Base-by-base conservation (phyloP, 2,797 vertebrate genomes). In the Enoplosus armatus region DNA sequence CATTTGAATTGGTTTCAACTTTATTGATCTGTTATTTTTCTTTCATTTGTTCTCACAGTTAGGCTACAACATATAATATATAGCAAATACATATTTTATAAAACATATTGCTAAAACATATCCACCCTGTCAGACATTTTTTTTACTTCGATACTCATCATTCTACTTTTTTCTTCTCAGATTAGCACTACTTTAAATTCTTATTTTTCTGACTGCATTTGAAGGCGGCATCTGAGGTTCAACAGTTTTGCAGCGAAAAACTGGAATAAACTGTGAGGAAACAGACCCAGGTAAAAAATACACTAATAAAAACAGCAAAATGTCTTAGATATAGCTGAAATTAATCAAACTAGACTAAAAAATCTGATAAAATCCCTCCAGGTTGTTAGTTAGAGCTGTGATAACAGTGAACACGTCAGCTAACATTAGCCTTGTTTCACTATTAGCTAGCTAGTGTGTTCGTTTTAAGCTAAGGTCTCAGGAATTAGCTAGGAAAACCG, bases 211-310 rank as follows among this genome's bases (percentile, higher is more conserved):
- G 26, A 80, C 6, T 35, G n/a, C 14, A 9, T 0, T 0, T 71
- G 59, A 85, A 90, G 16, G 86, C 77, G 79, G 3, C 86, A 61
- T 4, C 0, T 3, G 27, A 47, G 4, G 50, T 41, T 72, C 35
- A 10, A 27, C 41, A 24, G 33, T 22, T 78, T 35, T 64, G 3
- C 63, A 75, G 64, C 39, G 41, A 47, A 62, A 45, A 33, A 11
- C 8, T 8, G 3, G 1, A 39, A 9, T 27, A 8, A 22, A 58
- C 6, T 0, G 6, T 6, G 15, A 43, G 10, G 6, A n/a, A 65
- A 26, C 15, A 35, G 20, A 39, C 0, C 0, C 35, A 75, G 73
- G 82, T 80, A 62, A 78, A 50, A 7, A 4, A 1, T 54, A 3
- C 2, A 8, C 1, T 29, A 0, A 15, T 18, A 29, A 2, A 77